These are phyloP conservation scores for Eupithecia subfuscata DNA, from an alignment of 2,888 invertebrate genomes.

Conservation along the genomic window DNA sequence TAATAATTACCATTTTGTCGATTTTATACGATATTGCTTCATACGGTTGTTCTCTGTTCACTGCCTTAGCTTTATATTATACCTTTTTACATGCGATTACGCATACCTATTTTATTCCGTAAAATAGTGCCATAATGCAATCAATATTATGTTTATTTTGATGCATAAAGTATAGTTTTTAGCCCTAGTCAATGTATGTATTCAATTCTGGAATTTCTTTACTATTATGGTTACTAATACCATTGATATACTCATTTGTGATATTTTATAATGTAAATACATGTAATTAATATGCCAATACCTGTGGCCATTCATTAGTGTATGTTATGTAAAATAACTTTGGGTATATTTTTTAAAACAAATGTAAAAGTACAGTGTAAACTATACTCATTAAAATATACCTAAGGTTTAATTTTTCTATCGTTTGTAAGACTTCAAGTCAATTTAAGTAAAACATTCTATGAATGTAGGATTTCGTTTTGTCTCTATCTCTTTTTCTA, in stretches of 20 bases:
- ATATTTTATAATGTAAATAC: conserved; percentile 75
- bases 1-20: conserved; percentile 49
- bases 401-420: conserved; percentile 54
- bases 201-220: conserved; percentile 50
- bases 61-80: conserved; percentile 68
- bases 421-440: conserved; percentile 69
- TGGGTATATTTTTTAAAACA: conserved; percentile 47
- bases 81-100: conserved; percentile 54
- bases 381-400: conserved; percentile 54
- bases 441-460: conserved; percentile 80
- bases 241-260: conserved; percentile 73
- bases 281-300: conserved; percentile 60
- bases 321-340: conserved; percentile 44
- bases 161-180: conserved; percentile 58
- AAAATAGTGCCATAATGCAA: conserved; percentile 77
- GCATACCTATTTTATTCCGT: conserved; percentile 74
- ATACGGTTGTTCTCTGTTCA: conserved; percentile 52
- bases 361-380: not conserved
- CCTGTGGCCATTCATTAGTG: conserved; percentile 73
- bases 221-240: conserved; percentile 49
- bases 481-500: conserved; percentile 20
- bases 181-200: conserved; percentile 70
- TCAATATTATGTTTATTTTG: conserved; percentile 48
- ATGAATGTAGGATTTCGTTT: conserved; percentile 73
- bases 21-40: conserved; percentile 52